phyloP scores from a whole-genome alignment of 2,797 vertebrate species.

The Lagocephalus sceleratus region DNA sequence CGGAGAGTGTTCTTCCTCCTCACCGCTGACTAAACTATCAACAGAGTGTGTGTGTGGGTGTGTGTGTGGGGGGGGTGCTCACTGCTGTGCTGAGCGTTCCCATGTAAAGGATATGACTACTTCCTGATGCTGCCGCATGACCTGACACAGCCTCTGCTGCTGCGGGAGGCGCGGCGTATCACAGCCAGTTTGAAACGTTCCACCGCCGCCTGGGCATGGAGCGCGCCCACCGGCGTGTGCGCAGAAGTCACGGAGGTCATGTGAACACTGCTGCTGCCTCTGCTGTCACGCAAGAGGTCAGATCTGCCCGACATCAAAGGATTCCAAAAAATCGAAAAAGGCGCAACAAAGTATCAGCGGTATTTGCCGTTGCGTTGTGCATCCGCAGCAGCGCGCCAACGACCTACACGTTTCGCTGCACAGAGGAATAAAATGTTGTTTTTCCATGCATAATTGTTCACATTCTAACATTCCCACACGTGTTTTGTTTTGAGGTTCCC shows the following conservation, averaged over 20 bases:
- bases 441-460: too few species aligned
- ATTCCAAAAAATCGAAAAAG: neutral
- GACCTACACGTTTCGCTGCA: too few species aligned
- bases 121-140: conserved; percentile 51
- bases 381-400: too few species aligned
- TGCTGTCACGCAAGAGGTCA: too few species aligned
- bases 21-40: conserved; percentile 19
- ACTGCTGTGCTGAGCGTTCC: conserved; percentile 43
- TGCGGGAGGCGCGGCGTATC: conserved; percentile 27
- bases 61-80: conserved; percentile 1
- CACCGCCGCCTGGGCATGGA: conserved; percentile 18
- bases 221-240: too few species aligned
- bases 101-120: conserved; percentile 54
- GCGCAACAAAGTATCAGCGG: too few species aligned
- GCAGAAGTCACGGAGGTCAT: neutral
- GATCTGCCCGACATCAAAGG: too few species aligned
- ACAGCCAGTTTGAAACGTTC: conserved; percentile 16
- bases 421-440: too few species aligned
- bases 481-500: too few species aligned
- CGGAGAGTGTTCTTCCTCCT: conserved; percentile 13
- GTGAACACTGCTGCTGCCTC: too few species aligned
- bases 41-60: neutral
- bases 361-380: too few species aligned
- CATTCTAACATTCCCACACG: too few species aligned
- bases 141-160: conserved; percentile 39